Evolutionary conservation across 2,113 vertebrate genomes (phyloP), one percentile per base, ranked within the genome.

Genomic region (Anseranas semipalmata): DNA sequence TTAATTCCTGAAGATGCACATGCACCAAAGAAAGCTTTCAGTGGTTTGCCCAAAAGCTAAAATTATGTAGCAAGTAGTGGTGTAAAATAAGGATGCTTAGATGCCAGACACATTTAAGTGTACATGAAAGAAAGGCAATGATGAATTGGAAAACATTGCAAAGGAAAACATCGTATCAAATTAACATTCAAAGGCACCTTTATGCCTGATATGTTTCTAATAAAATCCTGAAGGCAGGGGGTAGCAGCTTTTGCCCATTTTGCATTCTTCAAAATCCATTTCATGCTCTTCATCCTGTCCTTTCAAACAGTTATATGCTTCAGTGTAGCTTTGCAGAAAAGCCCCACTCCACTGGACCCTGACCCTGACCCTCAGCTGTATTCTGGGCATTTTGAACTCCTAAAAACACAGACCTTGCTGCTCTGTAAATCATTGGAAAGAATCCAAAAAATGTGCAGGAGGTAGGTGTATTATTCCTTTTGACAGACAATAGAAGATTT

Each of bases 1-100:
- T 93, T 95, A 90, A 94, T 93, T 95, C 78, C 55, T 83, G 46
- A 91, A 55, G 55, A 63, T 67, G 25, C n/a, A 50, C 21, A 33
- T 32, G 8, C 41, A 66, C 65, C 41, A 63, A 45, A 66, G 41
- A 80, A 90, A 90, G 68, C 46, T 94, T 95, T 86, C 63, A 62
- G 39, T 48, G 20, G 8, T 32, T 86, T 94, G 52, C 43, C 45
- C 43, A 52, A 89, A 88, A 66, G 43, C 79, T 93, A 74, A 77
- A 92, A 89, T 90, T 67, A 35, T 48, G 20, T 43, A 56, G 63
- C 22, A 71, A 55, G 30, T 46, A 86, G 43, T 43, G 30, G 27
- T 84, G 22, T 68, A 74, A 95, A 84, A 75, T 56, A 55, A 90
- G 19, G 55, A 59, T 63, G 35, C 30, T 87, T 75, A 52, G 45